phyloP scores from a whole-genome alignment of 2,113 vertebrate species.

The Urocitellus parryii region DNA sequence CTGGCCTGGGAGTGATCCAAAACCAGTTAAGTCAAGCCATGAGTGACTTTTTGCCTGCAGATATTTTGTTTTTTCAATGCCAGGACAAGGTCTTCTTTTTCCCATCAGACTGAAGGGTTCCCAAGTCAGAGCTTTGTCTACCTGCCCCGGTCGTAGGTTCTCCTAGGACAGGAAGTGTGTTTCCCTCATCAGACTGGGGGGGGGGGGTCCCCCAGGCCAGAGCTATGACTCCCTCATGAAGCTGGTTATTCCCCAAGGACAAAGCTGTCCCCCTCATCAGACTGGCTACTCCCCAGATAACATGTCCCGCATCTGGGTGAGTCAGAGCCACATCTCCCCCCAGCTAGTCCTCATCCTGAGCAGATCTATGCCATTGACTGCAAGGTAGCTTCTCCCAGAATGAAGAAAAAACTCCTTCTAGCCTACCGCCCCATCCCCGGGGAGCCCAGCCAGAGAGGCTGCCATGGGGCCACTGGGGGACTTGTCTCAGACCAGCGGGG shows the following conservation, averaged over 20 bases:
- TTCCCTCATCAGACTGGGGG: not conserved
- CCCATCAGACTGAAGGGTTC: not conserved
- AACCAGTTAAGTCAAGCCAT: not conserved
- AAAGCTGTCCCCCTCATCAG: not conserved
- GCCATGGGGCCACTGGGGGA: not conserved
- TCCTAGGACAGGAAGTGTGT: not conserved
- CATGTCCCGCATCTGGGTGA: not conserved
- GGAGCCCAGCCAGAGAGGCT: not conserved
- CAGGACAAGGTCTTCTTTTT: not conserved
- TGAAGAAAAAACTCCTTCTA: constrained; percentile 4
- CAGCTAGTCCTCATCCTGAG: not conserved
- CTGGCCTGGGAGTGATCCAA: not conserved
- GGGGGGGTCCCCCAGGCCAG: not conserved
- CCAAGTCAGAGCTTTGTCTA: not conserved
- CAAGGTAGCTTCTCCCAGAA: not conserved
- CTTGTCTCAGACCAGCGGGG: not conserved
- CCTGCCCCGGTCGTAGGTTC: not conserved
- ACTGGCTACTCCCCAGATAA: not conserved
- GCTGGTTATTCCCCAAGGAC: not conserved
- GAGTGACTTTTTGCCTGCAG: not conserved
- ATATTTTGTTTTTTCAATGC: not conserved
- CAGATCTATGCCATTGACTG: not conserved
- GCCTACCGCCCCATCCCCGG: not conserved
- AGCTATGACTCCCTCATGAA: not conserved
- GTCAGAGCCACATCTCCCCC: not conserved